A percentile compares a stretch with the other conserved stretches of the same genome.
phyloP scores from a whole-genome alignment of 2,797 vertebrate species.

The Sitta carolinensis region DNA sequence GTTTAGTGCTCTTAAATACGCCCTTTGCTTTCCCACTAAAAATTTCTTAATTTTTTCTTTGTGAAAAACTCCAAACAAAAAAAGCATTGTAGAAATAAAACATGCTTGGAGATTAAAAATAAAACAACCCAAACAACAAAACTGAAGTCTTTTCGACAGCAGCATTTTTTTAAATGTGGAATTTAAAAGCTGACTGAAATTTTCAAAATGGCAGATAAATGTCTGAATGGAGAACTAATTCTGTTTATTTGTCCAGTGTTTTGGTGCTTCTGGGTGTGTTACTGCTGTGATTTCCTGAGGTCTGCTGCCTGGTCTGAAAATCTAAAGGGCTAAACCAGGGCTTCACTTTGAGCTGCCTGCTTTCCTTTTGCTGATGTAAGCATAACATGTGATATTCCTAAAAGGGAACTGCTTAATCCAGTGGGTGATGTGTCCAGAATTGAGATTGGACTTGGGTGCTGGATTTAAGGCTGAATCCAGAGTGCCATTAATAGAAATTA shows the following conservation, averaged over 20 bases:
- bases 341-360: not conserved
- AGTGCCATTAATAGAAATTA: not conserved
- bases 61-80: not conserved
- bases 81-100: not conserved
- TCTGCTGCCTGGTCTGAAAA: constrained; percentile 32
- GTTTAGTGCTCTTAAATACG: not conserved
- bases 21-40: not conserved
- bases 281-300: not conserved
- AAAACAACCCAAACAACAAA: too few species aligned
- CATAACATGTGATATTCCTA: not conserved
- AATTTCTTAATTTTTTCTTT: not conserved
- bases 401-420: not conserved
- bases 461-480: not conserved
- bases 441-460: not conserved
- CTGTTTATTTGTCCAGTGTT: fast-evolving
- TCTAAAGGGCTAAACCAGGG: constrained; percentile 16
- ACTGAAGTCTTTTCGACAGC: not conserved
- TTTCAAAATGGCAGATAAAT: not conserved
- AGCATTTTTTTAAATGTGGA: not conserved
- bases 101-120: not conserved
- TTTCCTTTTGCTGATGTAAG: not conserved
- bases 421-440: not conserved
- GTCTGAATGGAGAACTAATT: not conserved
- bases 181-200: not conserved
- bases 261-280: not conserved